A percentile compares a stretch with the other conserved stretches of the same genome.
phyloP scores from a whole-genome alignment of 2,113 vertebrate genomes.

The Alethe castanea region DNA sequence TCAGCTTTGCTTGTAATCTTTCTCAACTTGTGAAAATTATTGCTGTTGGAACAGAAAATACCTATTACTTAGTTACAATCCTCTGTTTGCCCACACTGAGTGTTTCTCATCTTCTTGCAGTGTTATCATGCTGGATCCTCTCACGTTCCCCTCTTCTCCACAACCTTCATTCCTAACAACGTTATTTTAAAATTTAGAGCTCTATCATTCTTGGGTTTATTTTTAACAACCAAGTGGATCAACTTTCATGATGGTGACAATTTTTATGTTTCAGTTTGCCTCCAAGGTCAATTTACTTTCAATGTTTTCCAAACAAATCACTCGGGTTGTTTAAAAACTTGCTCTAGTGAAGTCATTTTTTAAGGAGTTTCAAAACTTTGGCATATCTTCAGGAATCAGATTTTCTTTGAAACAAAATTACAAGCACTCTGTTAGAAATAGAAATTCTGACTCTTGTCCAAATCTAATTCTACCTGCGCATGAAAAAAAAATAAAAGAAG shows the following conservation, averaged over 20 bases:
- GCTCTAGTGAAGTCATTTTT: not conserved
- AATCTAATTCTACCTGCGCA: not conserved
- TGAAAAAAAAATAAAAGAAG: not conserved
- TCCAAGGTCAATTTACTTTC: not conserved
- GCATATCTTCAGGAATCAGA: not conserved
- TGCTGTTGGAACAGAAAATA: not conserved
- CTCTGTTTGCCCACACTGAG: not conserved
- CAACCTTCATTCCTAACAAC: not conserved
- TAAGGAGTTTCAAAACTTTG: not conserved
- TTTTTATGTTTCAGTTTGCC: not conserved
- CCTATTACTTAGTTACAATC: not conserved
- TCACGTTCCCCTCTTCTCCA: not conserved
- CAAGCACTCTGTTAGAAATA: not conserved
- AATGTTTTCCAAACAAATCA: not conserved
- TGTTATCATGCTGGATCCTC: not conserved
- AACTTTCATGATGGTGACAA: not conserved
- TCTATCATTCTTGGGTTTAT: not conserved
- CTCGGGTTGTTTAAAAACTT: not conserved
- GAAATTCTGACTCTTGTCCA: not conserved
- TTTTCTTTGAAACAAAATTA: not conserved
- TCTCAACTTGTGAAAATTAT: not conserved
- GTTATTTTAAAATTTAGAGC: not conserved
- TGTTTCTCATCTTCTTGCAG: not conserved
- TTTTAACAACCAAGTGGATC: not conserved
- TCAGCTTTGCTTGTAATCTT: slow-evolving; percentile 24